Conservation (phyloP, 2,113 vertebrate genomes). For the Lynx canadensis region DNA sequence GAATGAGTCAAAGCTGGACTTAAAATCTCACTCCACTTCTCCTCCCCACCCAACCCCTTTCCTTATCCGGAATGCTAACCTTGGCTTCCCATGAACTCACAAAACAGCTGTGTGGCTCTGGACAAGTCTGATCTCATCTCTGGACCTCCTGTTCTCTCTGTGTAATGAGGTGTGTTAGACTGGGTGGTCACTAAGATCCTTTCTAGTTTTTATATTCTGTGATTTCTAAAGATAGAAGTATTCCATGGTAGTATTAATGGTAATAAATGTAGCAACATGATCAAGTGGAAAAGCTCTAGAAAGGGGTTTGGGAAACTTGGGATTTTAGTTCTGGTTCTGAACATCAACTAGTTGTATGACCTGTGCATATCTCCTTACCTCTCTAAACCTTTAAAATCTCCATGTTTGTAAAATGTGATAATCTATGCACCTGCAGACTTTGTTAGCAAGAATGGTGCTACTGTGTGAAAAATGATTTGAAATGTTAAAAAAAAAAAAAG, state of each 20-base stretch:
- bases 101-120: not conserved
- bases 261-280: not conserved
- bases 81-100: not conserved
- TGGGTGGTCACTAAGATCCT: not conserved
- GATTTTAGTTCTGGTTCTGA: not conserved
- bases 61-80: not conserved
- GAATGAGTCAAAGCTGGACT: slow-evolving; percentile 26
- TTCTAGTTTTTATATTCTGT: not conserved
- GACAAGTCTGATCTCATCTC: not conserved
- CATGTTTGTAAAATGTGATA: not conserved
- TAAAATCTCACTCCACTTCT: not conserved
- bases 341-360: not conserved
- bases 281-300: not conserved
- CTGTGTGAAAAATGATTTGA: not conserved
- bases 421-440: not conserved
- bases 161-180: not conserved
- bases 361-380: not conserved
- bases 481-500: not conserved
- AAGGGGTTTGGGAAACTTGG: not conserved
- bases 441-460: not conserved
- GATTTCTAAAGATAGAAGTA: not conserved
- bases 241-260: not conserved
- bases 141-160: not conserved
- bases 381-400: not conserved
- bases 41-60: not conserved